Evolutionary conservation across 2,113 vertebrate species (phyloP), one percentile per base, ranked within the genome.

Genomic region (Phyllopteryx taeniolatus): DNA sequence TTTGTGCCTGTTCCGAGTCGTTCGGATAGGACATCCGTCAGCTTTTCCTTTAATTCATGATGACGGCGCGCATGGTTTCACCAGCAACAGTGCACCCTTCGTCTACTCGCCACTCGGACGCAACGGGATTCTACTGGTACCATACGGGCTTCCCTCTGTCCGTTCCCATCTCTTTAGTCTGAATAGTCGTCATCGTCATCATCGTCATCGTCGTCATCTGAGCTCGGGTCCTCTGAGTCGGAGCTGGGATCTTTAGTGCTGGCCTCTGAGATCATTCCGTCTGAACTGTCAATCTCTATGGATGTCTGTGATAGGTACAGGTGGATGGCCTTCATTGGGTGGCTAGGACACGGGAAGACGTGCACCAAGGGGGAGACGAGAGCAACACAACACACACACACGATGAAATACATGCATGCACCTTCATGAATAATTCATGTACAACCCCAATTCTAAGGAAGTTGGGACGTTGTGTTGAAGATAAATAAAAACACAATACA

Each of bases 221-320:
- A 80, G 76, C 75, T 79, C 5, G 22, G 68, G 35, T 77, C 84
- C 20, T 87, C 86, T 0, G 83, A 79, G 0, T 85, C 90, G 53
- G 87, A 86, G 78, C 87, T 87, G 12, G 81, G 15, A 62, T 87
- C 78, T 59, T 39, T n/a, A 51, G 86, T 83, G 84, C 90, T 91
- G 74, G 84, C n/a, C 0, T 87, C 85, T 46, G 89, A 89, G 54
- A 90, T 84, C 81, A 88, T 89, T 56, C 86, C 86, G 1, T 90
- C 87, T 60, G 87, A 90, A 79, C 87, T 91, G 83, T 89, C 88
- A 67, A 89, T 83, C 83, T 89, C 88, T 64, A 88, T 15, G 70
- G 85, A 79, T 0, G 83, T 78, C 77, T 88, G 65, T 70, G 83
- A 80, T 31, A 86, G 0, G 75, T 87, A 88, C 74, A 91, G 89